Percentiles rank a stretch among this genome's conserved stretches.
Conservation (phyloP, 1,140 invertebrate species). For the Meloidogyne chitwoodi region DNA sequence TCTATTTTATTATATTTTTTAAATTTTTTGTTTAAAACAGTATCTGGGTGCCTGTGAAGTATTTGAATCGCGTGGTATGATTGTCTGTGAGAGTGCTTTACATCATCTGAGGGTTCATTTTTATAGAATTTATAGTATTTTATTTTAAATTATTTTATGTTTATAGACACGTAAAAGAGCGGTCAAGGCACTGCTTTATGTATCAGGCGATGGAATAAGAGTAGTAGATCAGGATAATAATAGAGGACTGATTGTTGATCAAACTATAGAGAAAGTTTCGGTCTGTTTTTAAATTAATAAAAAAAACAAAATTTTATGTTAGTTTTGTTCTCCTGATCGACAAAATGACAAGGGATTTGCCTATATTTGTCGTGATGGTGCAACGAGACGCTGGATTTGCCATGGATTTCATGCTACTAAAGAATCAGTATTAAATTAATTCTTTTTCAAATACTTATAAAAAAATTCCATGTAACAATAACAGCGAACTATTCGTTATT, state of each 20-base stretch:
- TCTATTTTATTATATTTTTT: constrained; percentile 17
- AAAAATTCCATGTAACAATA: too few species aligned
- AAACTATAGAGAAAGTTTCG: constrained; percentile 99
- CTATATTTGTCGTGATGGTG: constrained; percentile 81
- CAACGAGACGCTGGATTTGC: constrained; percentile 92
- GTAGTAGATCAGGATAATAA: constrained; percentile 98
- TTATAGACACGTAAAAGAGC: constrained; percentile 78
- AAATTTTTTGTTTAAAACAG: constrained; percentile 62
- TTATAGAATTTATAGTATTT: neutral
- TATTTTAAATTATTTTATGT: constrained; percentile 36
- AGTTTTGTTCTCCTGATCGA: constrained; percentile 96
- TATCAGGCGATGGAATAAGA: constrained; percentile 90
- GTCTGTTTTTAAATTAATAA: constrained; percentile 70
- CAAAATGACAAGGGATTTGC: constrained; percentile 96
- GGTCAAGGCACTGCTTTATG: constrained; percentile 82
- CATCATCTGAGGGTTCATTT: constrained; percentile 67
- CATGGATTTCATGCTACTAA: constrained; percentile 93
- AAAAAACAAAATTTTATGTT: neutral
- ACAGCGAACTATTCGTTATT: too few species aligned
- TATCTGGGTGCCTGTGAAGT: constrained; percentile 98
- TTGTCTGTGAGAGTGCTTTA: constrained; percentile 96
- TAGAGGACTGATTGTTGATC: constrained; percentile 91
- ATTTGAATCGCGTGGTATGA: constrained; percentile 96
- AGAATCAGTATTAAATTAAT: constrained; percentile 65
- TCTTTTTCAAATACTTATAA: too few species aligned